Evolutionary conservation across 2,113 vertebrate genomes (phyloP), one percentile per base, ranked within the genome.

Genomic region (Cavia porcellus): DNA sequence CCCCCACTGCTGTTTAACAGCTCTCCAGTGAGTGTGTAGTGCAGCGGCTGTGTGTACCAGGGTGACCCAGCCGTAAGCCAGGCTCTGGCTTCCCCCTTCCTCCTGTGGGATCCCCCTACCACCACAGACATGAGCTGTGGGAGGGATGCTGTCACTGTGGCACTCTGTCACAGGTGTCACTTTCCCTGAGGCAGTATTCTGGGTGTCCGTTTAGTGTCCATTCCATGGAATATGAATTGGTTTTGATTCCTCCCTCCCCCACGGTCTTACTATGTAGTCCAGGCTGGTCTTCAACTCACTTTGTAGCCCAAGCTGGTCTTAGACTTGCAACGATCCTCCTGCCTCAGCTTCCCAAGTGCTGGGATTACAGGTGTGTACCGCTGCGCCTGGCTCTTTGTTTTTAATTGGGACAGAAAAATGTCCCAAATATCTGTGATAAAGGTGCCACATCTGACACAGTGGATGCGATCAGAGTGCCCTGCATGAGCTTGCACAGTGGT

Each of bases 401-500:
- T 84, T 96, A 38, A 59, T 24, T 88, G 38, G 24, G 52, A 66
- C 74, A 11, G 24, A 62, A 77, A 62, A 64, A 59, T 66, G 70
- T 85, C 4, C 50, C 50, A 50, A 52, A 66, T 50, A 88, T 42
- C 28, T 32, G 82, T 32, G 52, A 28, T 55, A 72, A 22, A 66
- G 85, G 42, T 10, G 32, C 22, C 55, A 30, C 28, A 20, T 28
- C 30, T 93, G 86, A 55, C 55, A 5, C 42, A 0, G 10, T 22
- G 50, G 64, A 61, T 42, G 45, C 17, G 13, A 9, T 57, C 64
- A 59, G 92, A 52, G 47, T 19, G 2, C 2, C 28, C 14, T 42
- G 19, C 8, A 1, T 8, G 75, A 47, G 55, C 70, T 25, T 3
- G 19, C 6, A 0, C 6, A 0, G 1, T 19, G 1, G 24, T n/a